Evolutionary conservation across 2,888 invertebrate species (phyloP).

Genomic region (Thera britannica): DNA sequence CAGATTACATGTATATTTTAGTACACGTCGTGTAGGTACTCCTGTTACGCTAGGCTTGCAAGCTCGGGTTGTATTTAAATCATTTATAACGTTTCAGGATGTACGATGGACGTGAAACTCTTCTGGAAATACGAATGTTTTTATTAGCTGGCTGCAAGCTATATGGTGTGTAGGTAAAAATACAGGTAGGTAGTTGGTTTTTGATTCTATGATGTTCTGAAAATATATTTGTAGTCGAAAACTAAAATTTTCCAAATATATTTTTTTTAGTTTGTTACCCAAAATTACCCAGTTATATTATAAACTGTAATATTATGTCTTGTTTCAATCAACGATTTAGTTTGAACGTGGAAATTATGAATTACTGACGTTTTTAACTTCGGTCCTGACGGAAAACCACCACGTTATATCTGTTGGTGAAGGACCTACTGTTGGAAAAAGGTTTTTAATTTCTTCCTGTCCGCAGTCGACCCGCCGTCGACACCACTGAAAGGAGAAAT

Average conservation of each 20-base stretch:
- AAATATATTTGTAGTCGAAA: too few relatives aligned
- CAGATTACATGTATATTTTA: slow-evolving; percentile 64
- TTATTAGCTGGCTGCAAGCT: neutral
- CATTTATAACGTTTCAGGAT: slow-evolving; percentile 48
- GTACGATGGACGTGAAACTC: slow-evolving; percentile 7
- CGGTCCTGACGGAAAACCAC: neutral
- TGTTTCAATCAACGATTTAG: neutral
- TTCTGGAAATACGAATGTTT: neutral
- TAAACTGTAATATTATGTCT: neutral
- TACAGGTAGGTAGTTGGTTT: neutral
- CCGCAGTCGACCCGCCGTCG: neutral
- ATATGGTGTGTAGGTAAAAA: neutral
- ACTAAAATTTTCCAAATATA: too few relatives aligned
- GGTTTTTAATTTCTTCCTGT: slow-evolving; percentile 15
- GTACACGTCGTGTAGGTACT: slow-evolving; percentile 43
- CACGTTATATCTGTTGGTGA: slow-evolving; percentile 9
- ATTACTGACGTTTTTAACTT: neutral
- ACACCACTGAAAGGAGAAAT: neutral
- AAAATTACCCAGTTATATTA: neutral
- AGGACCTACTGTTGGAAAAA: slow-evolving; percentile 6
- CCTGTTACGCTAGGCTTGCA: slow-evolving; percentile 41
- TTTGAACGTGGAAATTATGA: neutral
- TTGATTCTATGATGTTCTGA: too few relatives aligned
- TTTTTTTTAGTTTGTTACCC: too few relatives aligned
- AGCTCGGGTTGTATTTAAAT: slow-evolving; percentile 49